Percentiles rank a stretch among this genome's conserved stretches.
These are phyloP conservation scores for Melierax canorus DNA, from an alignment of 2,113 vertebrate species.

Conservation along the genomic window DNA sequence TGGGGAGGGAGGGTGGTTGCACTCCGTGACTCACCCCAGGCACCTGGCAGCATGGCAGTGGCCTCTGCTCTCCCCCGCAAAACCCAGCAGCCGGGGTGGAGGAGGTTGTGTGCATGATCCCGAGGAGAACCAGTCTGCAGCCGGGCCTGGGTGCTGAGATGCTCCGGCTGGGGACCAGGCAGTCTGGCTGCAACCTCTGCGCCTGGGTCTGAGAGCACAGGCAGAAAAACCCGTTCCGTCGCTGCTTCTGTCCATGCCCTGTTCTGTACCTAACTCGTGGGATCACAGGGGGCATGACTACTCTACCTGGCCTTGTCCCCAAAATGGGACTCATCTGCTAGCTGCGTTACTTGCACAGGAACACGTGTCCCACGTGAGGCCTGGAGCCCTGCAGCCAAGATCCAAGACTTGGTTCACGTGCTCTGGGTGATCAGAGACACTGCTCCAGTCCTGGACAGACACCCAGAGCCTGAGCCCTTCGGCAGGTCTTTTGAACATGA, in stretches of 20 bases:
- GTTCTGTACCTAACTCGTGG: not conserved
- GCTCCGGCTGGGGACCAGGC: not conserved
- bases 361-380: not conserved
- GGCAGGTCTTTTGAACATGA: not conserved
- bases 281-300: not conserved
- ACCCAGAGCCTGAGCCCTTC: not conserved
- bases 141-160: not conserved
- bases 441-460: not conserved
- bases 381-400: not conserved
- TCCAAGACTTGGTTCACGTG: not conserved
- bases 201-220: not conserved
- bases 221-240: not conserved
- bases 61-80: not conserved
- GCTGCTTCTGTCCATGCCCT: not conserved
- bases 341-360: not conserved
- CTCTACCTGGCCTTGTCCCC: not conserved
- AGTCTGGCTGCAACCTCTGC: not conserved
- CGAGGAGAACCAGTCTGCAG: not conserved
- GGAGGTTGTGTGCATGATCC: not conserved
- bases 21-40: not conserved
- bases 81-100: not conserved
- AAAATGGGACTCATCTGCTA: not conserved
- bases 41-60: not conserved
- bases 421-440: not conserved
- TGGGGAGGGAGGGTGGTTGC: not conserved